Conservation (phyloP, 2,113 vertebrate genomes). For the Myotis lucifugus region DNA sequence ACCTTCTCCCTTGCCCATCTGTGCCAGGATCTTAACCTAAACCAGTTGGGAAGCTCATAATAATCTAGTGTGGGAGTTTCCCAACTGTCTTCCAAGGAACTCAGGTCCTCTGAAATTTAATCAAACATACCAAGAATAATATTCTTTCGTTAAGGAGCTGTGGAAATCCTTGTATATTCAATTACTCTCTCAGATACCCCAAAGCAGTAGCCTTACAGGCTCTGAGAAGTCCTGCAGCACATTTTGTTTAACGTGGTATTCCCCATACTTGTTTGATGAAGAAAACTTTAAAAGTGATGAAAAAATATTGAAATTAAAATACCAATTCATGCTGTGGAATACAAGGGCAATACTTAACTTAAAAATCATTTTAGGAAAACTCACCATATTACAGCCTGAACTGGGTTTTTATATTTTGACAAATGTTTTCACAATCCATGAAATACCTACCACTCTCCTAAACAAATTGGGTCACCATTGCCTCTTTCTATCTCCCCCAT, state of each 20-base stretch:
- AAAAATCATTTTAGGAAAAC: not conserved
- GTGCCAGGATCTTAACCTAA: not conserved
- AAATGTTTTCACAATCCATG: not conserved
- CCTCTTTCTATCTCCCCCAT: not conserved
- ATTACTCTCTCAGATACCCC: not conserved
- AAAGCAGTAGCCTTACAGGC: not conserved
- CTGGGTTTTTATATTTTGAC: not conserved
- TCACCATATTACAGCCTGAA: not conserved
- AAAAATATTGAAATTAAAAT: not conserved
- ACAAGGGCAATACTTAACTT: not conserved
- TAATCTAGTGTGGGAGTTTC: not conserved
- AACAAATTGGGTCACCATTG: rapidly evolving
- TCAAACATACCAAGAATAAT: not conserved
- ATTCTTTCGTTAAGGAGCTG: not conserved
- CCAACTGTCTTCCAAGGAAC: not conserved
- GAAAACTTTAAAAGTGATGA: not conserved
- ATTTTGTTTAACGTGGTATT: not conserved
- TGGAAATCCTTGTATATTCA: not conserved
- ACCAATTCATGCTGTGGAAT: not conserved
- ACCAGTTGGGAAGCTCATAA: not conserved
- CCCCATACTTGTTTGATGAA: not conserved
- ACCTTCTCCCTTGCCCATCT: not conserved
- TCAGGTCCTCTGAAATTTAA: not conserved
- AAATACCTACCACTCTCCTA: not conserved
- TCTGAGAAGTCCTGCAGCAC: not conserved